Evolutionary conservation across 2,888 invertebrate species (phyloP).

Genomic region (Xanthia togata): DNA sequence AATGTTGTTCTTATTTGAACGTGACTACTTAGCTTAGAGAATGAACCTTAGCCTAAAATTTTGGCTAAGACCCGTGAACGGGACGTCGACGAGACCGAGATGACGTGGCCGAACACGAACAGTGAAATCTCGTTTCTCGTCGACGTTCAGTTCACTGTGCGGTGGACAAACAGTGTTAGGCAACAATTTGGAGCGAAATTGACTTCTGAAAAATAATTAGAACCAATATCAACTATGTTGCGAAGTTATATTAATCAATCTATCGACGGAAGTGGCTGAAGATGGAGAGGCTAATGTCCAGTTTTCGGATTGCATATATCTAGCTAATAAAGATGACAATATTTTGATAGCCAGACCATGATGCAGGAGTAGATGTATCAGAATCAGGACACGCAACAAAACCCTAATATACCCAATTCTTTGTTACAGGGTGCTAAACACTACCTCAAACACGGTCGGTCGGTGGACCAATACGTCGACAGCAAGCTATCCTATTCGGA

Average conservation of each 20-base stretch:
- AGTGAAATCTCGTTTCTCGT: too few relatives aligned
- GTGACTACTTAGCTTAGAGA: conserved; percentile 1
- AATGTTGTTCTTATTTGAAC: conserved; percentile 1
- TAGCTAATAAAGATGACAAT: background rate
- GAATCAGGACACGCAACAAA: background rate
- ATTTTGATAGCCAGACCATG: background rate
- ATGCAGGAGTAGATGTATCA: too few relatives aligned
- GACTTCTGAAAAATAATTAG: background rate
- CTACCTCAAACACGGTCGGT: conserved; percentile 93
- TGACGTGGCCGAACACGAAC: too few relatives aligned
- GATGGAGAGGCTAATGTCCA: background rate
- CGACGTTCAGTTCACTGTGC: too few relatives aligned
- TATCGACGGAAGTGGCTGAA: background rate
- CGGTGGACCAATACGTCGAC: conserved; percentile 95
- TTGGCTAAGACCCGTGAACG: too few relatives aligned
- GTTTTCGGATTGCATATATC: background rate
- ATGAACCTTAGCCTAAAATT: background rate
- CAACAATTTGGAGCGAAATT: background rate
- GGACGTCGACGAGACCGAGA: too few relatives aligned
- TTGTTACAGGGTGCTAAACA: conserved; percentile 89
- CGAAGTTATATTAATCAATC: background rate
- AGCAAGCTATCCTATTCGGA: conserved; percentile 91
- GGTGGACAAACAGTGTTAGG: too few relatives aligned
- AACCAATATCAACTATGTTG: background rate
- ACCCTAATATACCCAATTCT: conserved; percentile 32